A percentile compares a stretch with the other conserved stretches of the same genome.
phyloP scores from a whole-genome alignment of 2,888 invertebrate genomes.

The Uropetala carovei region DNA sequence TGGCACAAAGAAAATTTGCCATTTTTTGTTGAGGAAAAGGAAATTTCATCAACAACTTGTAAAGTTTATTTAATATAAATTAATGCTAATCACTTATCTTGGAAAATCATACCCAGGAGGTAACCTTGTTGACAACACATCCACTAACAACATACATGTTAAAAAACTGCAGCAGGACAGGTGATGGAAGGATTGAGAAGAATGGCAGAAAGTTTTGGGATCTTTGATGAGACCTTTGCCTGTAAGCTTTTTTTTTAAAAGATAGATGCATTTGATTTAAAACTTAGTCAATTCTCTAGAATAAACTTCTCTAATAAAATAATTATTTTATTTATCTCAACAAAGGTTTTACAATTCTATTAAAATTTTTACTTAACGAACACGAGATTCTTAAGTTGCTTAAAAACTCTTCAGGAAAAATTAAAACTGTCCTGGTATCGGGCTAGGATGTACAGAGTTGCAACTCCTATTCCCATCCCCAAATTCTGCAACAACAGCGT shows the following conservation, averaged over 20 bases:
- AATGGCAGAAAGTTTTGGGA: too few species aligned
- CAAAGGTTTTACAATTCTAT: background rate
- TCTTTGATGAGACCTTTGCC: too few species aligned
- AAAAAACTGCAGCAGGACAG: too few species aligned
- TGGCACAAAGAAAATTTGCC: background rate
- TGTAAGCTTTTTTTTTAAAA: too few species aligned
- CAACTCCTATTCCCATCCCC: conserved; percentile 74
- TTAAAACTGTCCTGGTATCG: conserved; percentile 73
- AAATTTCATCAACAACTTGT: too few species aligned
- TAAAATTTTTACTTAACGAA: too few species aligned
- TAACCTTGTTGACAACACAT: too few species aligned
- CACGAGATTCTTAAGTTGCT: background rate
- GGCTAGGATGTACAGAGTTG: conserved; percentile 74
- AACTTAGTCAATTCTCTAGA: background rate
- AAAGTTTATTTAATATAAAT: background rate
- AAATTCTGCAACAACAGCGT: conserved; percentile 75
- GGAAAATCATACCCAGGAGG: too few species aligned
- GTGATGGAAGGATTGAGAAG: too few species aligned
- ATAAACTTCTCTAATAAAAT: conserved; percentile 12
- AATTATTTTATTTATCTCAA: conserved; percentile 13
- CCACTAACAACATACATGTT: too few species aligned
- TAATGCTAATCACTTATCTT: background rate
- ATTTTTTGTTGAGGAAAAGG: background rate
- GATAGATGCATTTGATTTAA: too few species aligned
- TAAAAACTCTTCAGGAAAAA: conserved; percentile 67